phyloP scores from a whole-genome alignment of 1,140 invertebrate genomes.

The Lucilia cuprina region DNA sequence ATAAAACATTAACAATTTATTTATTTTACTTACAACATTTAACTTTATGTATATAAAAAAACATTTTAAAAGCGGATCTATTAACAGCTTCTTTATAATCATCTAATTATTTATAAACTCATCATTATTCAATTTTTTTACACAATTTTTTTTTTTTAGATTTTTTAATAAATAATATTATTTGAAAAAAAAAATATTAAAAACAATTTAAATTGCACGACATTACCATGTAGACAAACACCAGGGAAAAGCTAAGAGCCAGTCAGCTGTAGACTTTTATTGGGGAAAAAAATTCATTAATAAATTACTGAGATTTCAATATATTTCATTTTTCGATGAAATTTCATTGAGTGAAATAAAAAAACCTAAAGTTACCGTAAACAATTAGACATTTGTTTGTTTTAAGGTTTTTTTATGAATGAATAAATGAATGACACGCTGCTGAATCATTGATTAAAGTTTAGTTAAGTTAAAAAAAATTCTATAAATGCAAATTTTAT shows the following conservation, averaged over 20 bases:
- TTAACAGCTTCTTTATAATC: background rate
- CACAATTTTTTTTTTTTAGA: background rate
- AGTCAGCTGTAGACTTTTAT: background rate
- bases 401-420: background rate
- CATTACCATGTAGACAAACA: background rate
- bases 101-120: constrained; percentile 12
- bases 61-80: background rate
- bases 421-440: background rate
- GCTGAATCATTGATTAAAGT: background rate
- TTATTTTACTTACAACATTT: too few relatives aligned
- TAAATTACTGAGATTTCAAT: background rate
- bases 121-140: background rate
- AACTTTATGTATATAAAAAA: too few relatives aligned
- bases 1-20: too few relatives aligned
- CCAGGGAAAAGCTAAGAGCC: background rate
- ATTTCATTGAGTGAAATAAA: background rate
- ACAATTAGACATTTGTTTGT: background rate
- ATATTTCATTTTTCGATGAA: background rate
- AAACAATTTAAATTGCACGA: constrained; percentile 9
- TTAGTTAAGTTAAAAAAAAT: background rate
- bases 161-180: background rate
- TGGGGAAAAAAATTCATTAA: background rate
- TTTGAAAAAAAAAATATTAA: background rate
- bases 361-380: background rate
- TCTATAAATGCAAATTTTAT: background rate